A percentile compares a stretch with the other conserved stretches of the same genome.
These are phyloP conservation scores for Laspeyria flexula DNA, from an alignment of 2,888 invertebrate species.

Conservation along the genomic window DNA sequence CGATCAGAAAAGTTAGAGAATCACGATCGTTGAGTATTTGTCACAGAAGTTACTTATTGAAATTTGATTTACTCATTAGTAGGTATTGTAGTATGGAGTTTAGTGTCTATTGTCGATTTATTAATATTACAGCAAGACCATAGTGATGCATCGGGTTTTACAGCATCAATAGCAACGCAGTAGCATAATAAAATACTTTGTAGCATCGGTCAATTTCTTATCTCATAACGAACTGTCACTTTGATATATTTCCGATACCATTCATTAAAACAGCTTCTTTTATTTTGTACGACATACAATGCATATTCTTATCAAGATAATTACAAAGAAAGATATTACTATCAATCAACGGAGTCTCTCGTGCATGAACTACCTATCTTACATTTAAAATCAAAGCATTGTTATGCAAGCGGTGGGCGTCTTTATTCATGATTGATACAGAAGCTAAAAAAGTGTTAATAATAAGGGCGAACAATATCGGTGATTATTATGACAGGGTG, in stretches of 20 bases:
- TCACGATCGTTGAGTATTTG: no score
- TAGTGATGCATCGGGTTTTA: no score
- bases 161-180: no score
- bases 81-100: no score
- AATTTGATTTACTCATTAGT: no score
- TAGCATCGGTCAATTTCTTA: background rate
- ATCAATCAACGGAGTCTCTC: slow-evolving; percentile 16
- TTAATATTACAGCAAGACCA: no score
- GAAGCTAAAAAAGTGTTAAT: slow-evolving; percentile 11
- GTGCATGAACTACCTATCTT: slow-evolving; percentile 25
- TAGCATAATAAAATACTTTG: no score
- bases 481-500: slow-evolving; percentile 19
- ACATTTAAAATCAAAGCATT: slow-evolving; percentile 25
- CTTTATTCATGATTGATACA: slow-evolving; percentile 24
- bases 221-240: slow-evolving; percentile 16
- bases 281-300: slow-evolving; percentile 13
- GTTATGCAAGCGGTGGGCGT: slow-evolving; percentile 24
- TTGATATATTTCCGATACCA: slow-evolving; percentile 24
- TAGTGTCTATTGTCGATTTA: no score
- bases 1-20: no score
- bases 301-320: slow-evolving; percentile 9
- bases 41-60: no score
- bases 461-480: background rate
- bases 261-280: slow-evolving; percentile 19
- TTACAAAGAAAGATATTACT: slow-evolving; percentile 20